Conservation (phyloP, 1,140 invertebrate genomes). For the Drosophila yakuba region DNA sequence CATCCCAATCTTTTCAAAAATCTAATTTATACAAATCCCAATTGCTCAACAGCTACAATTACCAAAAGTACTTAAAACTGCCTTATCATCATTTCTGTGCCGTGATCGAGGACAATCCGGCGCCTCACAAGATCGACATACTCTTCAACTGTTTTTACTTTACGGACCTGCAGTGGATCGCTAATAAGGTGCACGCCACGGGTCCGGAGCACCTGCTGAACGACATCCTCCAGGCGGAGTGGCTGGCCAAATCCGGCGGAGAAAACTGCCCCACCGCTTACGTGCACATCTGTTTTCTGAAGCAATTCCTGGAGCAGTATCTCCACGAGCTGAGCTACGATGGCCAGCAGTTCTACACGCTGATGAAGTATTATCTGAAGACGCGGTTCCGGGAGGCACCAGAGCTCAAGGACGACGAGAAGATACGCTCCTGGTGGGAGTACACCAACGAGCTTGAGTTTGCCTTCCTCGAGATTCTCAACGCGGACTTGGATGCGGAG, state of each 20-base stretch:
- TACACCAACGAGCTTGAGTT: constrained; percentile 76
- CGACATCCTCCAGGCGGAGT: constrained; percentile 71
- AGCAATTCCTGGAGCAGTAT: constrained; percentile 88
- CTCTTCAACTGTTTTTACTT: constrained; percentile 85
- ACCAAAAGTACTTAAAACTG: constrained; percentile 92
- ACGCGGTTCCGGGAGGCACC: constrained; percentile 77
- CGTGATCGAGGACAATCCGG: constrained; percentile 78
- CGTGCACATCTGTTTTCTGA: constrained; percentile 87
- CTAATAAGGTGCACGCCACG: constrained; percentile 90
- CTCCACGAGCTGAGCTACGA: constrained; percentile 90
- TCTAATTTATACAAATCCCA: too few species aligned
- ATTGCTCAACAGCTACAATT: constrained; percentile 87
- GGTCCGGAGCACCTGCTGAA: constrained; percentile 84
- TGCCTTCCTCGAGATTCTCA: constrained; percentile 79
- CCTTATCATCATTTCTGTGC: constrained; percentile 88
- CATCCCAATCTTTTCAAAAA: neutral
- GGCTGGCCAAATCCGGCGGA: constrained; percentile 44
- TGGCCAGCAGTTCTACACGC: constrained; percentile 90
- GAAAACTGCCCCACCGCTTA: constrained; percentile 46
- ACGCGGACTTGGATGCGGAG: constrained; percentile 59
- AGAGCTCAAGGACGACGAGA: constrained; percentile 70
- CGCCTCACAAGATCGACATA: constrained; percentile 79
- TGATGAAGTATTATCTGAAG: constrained; percentile 87
- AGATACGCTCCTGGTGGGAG: constrained; percentile 72
- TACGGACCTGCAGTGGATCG: constrained; percentile 90